Base-by-base conservation (phyloP, 2,888 invertebrate genomes). In the Deroplatys truncata region DNA sequence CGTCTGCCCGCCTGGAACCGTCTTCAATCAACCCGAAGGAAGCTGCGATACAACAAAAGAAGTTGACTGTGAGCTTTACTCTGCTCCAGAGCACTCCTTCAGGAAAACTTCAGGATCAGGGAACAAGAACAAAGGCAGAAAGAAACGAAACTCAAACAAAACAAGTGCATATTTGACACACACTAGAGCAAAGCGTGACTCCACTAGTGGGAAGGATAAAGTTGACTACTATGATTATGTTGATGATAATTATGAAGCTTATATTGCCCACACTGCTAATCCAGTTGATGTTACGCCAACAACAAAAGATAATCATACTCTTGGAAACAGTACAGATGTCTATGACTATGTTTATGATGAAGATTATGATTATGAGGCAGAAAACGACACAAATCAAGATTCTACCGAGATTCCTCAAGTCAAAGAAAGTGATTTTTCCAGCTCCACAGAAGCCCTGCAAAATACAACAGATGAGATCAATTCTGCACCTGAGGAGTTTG, bases 211-310 rank as follows among this genome's bases (percentile, higher is more conserved):
- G 5, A 89, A n/a, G 20, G 89, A 89, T 31, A 35, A 72, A 16
- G 56, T 82, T 35, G 85, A 89, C 31, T 89, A 85, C 15, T 89
- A 89, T 89, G 89, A 89, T n/a, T 89, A 89, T 89, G 89, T 89
- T n/a, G 89, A 89, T 43, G 89, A 89, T 85, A 89, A 85, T 82
- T 89, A 89, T 85, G 89, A 89, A 82, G 89, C 89, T n/a, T 43
- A 89, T 72, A 43, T 72, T 72, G 56, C 56, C 20, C 56, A 72
- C 56, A 72, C 56, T 20, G 56, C 56, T 72, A 72, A 72, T 20
- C 56, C 56, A 20, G 56, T 72, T 72, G 56, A 20, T 72, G 20
- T 4, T 72, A 72, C 56, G 20, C 3, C 25, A 72, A 20, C 16
- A 16, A 72, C 56, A 72, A 72, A 72, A 72, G 20, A 20, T 72